Evolutionary conservation across 1,140 invertebrate species (phyloP), one percentile per base, ranked within the genome.

Genomic region (Telenomus remus): DNA sequence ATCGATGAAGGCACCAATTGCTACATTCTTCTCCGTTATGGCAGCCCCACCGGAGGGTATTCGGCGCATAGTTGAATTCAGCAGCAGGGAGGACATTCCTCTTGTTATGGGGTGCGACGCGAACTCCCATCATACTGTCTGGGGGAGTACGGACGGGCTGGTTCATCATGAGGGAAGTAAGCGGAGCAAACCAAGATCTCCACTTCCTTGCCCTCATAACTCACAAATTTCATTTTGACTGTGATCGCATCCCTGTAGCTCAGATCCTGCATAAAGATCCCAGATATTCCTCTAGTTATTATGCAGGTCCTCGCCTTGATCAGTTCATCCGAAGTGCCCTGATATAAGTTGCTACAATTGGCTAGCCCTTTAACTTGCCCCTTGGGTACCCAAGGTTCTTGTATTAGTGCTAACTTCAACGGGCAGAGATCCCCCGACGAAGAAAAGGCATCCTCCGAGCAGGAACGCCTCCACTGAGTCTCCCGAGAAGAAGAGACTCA

Each of bases 371-470:
- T 35, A 12, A 4, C 44, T 4, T 10, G 5, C 8, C 9, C 56
- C 54, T 37, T 47, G 66, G 6, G 69, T 50, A 14, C 1, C 9
- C 0, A 77, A 12, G 69, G 65, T 59, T 80, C 68, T 51, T 76
- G 74, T 46, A 80, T 76, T 3, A 80, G 65, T 33, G 47, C 27
- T 68, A 75, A n/a, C n/a, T n/a, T n/a, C n/a, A n/a, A n/a, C n/a
- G n/a, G n/a, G n/a, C n/a, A n/a, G n/a, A n/a, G n/a, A n/a, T n/a
- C n/a, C n/a, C n/a, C n/a, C n/a, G n/a, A n/a, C n/a, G n/a, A n/a
- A n/a, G n/a, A n/a, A n/a, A n/a, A n/a, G n/a, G n/a, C n/a, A n/a
- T n/a, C n/a, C n/a, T n/a, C n/a, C n/a, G n/a, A n/a, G n/a, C n/a
- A n/a, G n/a, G n/a, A n/a, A n/a, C n/a, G n/a, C n/a, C n/a, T n/a